These are phyloP conservation scores for Planiliza haematocheilus DNA, from an alignment of 2,113 vertebrate genomes.

Conservation along the genomic window DNA sequence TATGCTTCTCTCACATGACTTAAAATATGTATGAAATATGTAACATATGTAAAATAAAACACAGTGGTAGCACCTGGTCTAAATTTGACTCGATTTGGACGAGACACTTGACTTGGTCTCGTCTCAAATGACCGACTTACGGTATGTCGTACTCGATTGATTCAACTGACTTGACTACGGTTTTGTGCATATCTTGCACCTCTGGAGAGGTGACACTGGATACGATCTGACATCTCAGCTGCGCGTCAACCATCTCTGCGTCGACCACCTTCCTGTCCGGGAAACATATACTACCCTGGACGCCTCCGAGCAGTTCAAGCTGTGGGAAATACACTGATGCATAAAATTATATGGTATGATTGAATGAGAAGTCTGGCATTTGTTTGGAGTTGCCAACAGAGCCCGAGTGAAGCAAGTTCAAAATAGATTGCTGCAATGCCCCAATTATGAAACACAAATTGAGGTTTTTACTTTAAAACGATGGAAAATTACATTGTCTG, in stretches of 20 bases:
- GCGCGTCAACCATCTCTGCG: constrained; percentile 9
- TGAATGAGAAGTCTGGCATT: constrained; percentile 38
- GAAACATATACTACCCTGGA: constrained; percentile 35
- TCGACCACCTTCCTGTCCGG: constrained; percentile 24
- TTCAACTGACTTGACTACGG: not conserved
- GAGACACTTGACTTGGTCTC: not conserved
- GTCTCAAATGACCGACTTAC: not conserved
- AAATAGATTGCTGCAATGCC: constrained; percentile 64
- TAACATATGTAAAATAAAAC: too few relatives aligned
- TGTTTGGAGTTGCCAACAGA: constrained; percentile 25
- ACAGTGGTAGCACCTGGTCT: too few relatives aligned
- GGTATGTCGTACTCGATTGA: not conserved
- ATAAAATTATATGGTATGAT: constrained; percentile 74
- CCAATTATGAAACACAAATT: constrained; percentile 65
- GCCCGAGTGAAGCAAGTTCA: constrained; percentile 51
- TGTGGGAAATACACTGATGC: constrained; percentile 68
- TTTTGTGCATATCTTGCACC: too few relatives aligned
- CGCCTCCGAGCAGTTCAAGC: constrained; percentile 36
- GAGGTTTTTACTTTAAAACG: constrained; percentile 48
- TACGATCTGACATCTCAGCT: constrained; percentile 7
- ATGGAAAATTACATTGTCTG: constrained; percentile 59
- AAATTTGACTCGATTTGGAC: not conserved
- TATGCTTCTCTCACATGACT: too few relatives aligned
- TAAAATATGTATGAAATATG: too few relatives aligned
- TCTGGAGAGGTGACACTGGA: constrained; percentile 4